These are phyloP conservation scores for Notoglanidium macrostoma DNA, from an alignment of 2,797 vertebrate genomes.

Conservation along the genomic window DNA sequence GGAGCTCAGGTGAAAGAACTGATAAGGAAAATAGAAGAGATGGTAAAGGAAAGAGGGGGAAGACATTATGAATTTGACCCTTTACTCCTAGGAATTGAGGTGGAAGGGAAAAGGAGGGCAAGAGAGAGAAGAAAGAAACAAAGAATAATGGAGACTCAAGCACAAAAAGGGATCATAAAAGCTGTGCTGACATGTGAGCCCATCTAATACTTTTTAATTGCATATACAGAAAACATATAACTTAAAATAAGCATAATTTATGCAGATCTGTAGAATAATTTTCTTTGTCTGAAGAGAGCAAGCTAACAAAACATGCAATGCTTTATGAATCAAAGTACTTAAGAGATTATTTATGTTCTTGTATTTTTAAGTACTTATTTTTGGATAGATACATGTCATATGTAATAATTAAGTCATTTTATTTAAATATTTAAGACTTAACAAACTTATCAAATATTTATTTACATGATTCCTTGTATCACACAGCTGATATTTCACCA, in stretches of 20 bases:
- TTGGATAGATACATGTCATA: neutral
- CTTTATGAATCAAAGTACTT: neutral
- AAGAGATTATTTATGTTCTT: neutral
- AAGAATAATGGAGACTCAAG: conserved; percentile 74
- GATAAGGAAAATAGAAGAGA: conserved; percentile 69
- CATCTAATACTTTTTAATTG: neutral
- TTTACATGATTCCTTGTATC: conserved; percentile 1
- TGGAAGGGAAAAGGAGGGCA: conserved; percentile 68
- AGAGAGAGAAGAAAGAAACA: conserved; percentile 77
- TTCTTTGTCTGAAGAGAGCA: neutral
- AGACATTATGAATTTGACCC: conserved; percentile 59
- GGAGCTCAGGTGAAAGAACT: conserved; percentile 68
- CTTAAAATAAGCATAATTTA: neutral
- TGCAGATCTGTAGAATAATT: neutral
- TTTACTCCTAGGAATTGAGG: conserved; percentile 63
- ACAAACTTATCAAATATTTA: neutral
- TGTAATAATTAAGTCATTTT: neutral
- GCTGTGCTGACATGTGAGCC: conserved; percentile 70
- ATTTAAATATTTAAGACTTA: neutral
- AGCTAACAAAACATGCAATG: neutral
- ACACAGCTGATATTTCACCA: conserved; percentile 64
- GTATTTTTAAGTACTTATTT: neutral
- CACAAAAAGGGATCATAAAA: conserved; percentile 71
- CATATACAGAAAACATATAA: neutral
- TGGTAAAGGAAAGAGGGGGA: conserved; percentile 61